These are phyloP conservation scores for Cladorhizidae sp. DNA, from an alignment of 37 sponge, comb jelly and placozoan genomes.

Conservation along the genomic window DNA sequence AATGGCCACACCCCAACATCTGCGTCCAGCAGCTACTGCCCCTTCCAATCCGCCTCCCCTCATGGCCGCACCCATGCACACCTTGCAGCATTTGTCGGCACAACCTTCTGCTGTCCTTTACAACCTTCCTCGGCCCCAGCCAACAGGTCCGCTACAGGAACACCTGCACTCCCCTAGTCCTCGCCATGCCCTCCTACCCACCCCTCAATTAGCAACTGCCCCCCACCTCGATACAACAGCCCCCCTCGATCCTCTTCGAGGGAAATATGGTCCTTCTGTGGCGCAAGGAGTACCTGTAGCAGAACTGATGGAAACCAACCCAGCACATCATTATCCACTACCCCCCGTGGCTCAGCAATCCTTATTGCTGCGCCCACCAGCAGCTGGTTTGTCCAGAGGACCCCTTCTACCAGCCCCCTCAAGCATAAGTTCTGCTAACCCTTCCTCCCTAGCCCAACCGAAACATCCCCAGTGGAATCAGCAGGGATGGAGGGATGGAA, in stretches of 20 bases:
- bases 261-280: not conserved
- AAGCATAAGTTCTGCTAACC: too few relatives aligned
- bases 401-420: too few relatives aligned
- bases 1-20: constrained; percentile 4
- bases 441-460: too few relatives aligned
- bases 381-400: too few relatives aligned
- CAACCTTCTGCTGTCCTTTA: not conserved
- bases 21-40: not conserved
- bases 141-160: not conserved
- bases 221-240: not conserved
- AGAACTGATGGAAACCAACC: too few relatives aligned
- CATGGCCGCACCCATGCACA: not conserved
- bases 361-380: too few relatives aligned
- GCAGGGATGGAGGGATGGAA: too few relatives aligned
- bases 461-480: too few relatives aligned
- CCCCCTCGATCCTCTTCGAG: not conserved
- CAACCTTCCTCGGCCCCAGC: not conserved
- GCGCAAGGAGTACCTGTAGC: not conserved
- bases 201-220: not conserved
- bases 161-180: not conserved
- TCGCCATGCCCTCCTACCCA: not conserved
- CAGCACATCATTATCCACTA: not conserved
- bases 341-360: too few relatives aligned
- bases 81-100: not conserved
- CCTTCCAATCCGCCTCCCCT: not conserved